Base-by-base conservation (phyloP, 2,797 vertebrate species). In the Gorsachius magnificus region DNA sequence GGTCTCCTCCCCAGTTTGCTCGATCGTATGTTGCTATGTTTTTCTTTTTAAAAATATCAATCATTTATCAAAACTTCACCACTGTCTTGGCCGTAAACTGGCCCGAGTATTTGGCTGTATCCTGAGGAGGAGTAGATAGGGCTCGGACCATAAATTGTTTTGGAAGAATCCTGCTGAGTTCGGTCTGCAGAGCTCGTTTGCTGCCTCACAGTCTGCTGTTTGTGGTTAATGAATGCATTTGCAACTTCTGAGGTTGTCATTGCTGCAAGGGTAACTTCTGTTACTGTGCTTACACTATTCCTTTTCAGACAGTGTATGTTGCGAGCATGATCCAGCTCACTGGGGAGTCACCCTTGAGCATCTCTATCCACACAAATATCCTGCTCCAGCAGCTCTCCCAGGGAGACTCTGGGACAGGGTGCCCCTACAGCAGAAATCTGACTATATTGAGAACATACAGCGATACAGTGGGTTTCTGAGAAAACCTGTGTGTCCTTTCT, bases 161-260 rank as follows among this genome's bases (percentile, higher is more conserved):
- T 91, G 76, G 64, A 90, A 83, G 48, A 77, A 28, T 64, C 29
- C 48, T 95, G 31, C 53, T 80, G 69, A 20, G 7, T 82, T 80
- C 87, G 64, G 13, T 91, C 56, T 88, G 36, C 45, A 77, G 86
- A 90, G 35, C 53, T 88, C 11, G 4, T 80, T 86, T 94, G 33
- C 46, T 69, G 64, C 9, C 18, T 90, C 2, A 1, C 31, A 35
- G 38, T 74, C 36, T 80, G 45, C 57, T 92, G 16, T 36, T 90
- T 86, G 48, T 77, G n/a, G 53, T 90, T 93, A 80, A 64, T 91
- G 80, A 83, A 83, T 60, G 35, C 58, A 43, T 74, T 81, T 93
- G 80, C 45, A 53, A 18, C 68, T 94, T 80, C 56, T 65, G 46
- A 76, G 57, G 74, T 9, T 81, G 56, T 77, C 68, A 19, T 64